Percentiles rank a stretch among this genome's conserved stretches.
phyloP scores from a whole-genome alignment of 1,140 invertebrate genomes.

The Papilio dardanus region DNA sequence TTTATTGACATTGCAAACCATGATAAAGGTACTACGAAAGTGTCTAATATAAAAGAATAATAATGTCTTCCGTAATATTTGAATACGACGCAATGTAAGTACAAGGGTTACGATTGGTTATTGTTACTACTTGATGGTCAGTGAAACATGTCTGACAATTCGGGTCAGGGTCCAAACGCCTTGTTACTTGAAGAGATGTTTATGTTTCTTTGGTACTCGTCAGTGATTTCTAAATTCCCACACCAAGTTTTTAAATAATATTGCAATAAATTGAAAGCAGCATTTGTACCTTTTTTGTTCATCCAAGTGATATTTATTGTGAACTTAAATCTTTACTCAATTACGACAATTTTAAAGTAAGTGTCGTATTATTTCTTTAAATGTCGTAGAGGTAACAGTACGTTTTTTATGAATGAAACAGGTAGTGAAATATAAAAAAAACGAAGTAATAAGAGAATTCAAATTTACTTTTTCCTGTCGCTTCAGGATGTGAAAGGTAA shows the following conservation, averaged over 20 bases:
- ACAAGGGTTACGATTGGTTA: neutral
- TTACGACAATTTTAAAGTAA: too few species aligned
- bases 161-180: neutral
- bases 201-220: constrained; percentile 1
- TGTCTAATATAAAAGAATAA: neutral
- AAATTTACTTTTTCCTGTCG: neutral
- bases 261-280: neutral
- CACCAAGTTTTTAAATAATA: neutral
- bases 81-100: neutral
- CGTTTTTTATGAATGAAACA: too few species aligned
- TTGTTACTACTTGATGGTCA: neutral
- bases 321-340: too few species aligned
- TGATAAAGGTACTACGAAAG: too few species aligned
- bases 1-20: too few species aligned
- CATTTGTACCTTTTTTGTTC: neutral
- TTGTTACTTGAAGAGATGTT: constrained; percentile 8
- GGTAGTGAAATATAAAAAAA: neutral
- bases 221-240: neutral
- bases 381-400: too few species aligned
- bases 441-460: neutral
- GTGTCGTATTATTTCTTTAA: too few species aligned
- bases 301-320: too few species aligned
- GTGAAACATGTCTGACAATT: neutral
- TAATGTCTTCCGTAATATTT: neutral
- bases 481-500: constrained; percentile 10